Evolutionary conservation across 2,888 invertebrate genomes (phyloP).

Genomic region (Ctena decussata): DNA sequence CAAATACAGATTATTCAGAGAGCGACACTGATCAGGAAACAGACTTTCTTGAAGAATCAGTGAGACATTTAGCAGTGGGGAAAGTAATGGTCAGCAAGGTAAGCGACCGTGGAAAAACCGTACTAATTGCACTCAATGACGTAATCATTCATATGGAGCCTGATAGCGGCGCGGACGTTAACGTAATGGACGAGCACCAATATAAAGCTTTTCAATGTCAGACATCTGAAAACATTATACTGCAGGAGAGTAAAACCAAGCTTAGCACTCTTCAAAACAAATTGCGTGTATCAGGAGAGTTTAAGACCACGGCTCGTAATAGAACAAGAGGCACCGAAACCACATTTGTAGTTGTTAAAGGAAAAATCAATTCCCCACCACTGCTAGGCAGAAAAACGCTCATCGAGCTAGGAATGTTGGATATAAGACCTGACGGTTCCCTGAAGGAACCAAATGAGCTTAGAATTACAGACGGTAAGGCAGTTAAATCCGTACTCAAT

Average conservation of each 20-base stretch:
- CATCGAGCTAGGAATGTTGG: constrained; percentile 17
- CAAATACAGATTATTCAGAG: neutral
- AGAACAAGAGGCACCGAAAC: neutral
- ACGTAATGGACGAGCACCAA: constrained; percentile 21
- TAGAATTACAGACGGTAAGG: neutral
- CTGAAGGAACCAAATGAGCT: constrained; percentile 18
- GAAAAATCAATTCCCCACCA: constrained; percentile 24
- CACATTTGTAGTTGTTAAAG: constrained; percentile 11
- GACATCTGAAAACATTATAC: neutral
- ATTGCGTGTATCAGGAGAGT: constrained; percentile 1
- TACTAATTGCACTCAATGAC: constrained; percentile 1
- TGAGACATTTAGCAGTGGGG: constrained; percentile 2
- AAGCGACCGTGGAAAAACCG: constrained; percentile 3
- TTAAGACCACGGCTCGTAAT: neutral
- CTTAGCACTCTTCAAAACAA: constrained; percentile 8
- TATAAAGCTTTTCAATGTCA: neutral
- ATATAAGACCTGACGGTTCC: constrained; percentile 7
- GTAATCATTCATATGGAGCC: constrained; percentile 11
- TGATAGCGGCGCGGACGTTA: constrained; percentile 7
- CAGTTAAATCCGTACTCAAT: neutral
- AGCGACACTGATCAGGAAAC: neutral
- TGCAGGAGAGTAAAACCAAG: neutral
- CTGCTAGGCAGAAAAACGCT: constrained; percentile 1
- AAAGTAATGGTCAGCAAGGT: constrained; percentile 17
- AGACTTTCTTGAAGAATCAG: neutral